These are phyloP conservation scores for Deroptyus accipitrinus DNA, from an alignment of 2,113 vertebrate genomes.

Conservation along the genomic window DNA sequence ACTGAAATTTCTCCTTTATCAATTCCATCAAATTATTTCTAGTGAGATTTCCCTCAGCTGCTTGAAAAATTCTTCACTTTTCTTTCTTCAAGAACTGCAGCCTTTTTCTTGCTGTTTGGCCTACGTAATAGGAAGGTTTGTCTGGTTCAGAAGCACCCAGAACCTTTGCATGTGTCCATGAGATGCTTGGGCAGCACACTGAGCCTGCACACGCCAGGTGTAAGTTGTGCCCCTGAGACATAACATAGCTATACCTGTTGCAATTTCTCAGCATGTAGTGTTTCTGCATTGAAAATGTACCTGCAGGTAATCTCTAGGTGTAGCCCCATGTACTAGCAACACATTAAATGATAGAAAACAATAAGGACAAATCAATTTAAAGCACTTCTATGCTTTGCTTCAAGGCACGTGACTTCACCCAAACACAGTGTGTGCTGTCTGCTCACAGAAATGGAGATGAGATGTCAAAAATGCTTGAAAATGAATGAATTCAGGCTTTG, in stretches of 20 bases:
- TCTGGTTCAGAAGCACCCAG: neutral
- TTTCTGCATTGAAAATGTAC: neutral
- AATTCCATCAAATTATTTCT: neutral
- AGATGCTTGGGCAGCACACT: neutral
- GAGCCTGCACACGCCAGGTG: accelerated
- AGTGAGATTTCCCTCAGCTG: neutral
- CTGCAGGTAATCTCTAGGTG: neutral
- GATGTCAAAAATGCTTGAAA: neutral
- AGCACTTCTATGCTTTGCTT: neutral
- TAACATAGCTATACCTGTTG: neutral
- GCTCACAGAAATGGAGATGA: neutral
- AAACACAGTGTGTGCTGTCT: neutral
- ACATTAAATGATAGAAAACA: neutral
- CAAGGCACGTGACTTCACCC: neutral
- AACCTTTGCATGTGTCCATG: neutral
- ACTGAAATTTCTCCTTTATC: neutral
- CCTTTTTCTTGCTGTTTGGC: neutral
- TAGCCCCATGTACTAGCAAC: neutral
- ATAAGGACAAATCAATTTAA: neutral
- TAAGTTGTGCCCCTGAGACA: accelerated
- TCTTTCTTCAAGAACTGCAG: neutral
- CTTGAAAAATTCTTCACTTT: neutral
- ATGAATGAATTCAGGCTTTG: neutral
- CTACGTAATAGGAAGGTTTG: neutral
- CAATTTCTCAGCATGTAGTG: accelerated